Conservation (phyloP, 1,140 invertebrate genomes). For the Amphibalanus amphitrite region DNA sequence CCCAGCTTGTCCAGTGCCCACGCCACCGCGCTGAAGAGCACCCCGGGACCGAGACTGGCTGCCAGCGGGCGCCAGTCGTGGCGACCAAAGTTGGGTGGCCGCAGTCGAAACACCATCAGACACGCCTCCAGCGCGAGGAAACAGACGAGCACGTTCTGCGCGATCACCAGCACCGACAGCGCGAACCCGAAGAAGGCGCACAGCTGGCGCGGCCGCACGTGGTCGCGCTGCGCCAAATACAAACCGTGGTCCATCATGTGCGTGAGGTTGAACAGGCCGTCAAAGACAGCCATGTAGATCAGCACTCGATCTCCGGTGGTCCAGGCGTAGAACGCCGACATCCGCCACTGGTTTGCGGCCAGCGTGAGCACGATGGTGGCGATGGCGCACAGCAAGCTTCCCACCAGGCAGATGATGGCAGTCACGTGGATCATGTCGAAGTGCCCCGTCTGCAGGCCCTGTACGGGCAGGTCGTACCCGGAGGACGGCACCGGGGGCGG, state of each 20-base stretch:
- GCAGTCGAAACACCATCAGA: background rate
- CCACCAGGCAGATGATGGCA: background rate
- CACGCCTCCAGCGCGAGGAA: background rate
- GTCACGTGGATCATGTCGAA: background rate
- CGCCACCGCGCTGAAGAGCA: background rate
- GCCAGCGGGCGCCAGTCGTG: background rate
- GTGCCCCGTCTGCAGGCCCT: background rate
- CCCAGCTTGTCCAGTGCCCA: background rate
- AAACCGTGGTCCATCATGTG: background rate
- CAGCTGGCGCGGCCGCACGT: background rate
- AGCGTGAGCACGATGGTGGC: background rate
- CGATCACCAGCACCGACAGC: background rate
- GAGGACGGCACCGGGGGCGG: too few species aligned
- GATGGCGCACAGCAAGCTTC: background rate
- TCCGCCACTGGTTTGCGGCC: background rate
- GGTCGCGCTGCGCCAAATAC: background rate
- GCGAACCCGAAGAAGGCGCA: conserved; percentile 1
- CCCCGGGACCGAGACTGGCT: background rate
- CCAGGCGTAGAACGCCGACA: background rate
- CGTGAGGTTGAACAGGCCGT: background rate
- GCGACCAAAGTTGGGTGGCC: background rate
- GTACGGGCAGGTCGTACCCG: background rate
- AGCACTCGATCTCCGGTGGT: background rate
- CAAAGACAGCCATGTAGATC: background rate
- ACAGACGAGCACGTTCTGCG: background rate